Conservation (phyloP, 2,113 vertebrate species). For the Myotis davidii region DNA sequence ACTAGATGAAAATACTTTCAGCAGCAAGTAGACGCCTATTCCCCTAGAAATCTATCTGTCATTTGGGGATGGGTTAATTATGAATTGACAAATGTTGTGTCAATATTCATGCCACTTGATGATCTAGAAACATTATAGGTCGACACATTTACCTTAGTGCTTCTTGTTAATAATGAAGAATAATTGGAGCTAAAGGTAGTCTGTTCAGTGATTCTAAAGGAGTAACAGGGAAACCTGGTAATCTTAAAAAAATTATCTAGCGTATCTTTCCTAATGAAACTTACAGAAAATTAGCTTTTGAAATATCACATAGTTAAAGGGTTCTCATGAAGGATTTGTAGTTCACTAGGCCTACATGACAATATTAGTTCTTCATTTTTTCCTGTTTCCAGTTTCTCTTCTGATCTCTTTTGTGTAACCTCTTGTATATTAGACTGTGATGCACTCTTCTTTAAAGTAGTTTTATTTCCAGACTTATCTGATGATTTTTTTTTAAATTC, state of each 20-base stretch:
- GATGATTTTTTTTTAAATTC: not conserved
- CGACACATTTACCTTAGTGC: not conserved
- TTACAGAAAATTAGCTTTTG: not conserved
- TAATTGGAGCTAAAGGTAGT: not conserved
- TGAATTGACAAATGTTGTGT: not conserved
- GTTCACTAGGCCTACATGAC: not conserved
- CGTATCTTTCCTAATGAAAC: not conserved
- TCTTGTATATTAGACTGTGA: not conserved
- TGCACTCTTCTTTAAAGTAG: not conserved
- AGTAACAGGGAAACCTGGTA: not conserved
- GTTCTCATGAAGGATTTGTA: not conserved
- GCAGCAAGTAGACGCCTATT: not conserved
- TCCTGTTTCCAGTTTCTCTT: not conserved
- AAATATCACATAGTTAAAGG: not conserved
- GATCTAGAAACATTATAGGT: not conserved
- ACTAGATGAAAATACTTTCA: not conserved
- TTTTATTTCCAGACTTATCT: not conserved
- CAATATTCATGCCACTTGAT: conserved; percentile 6
- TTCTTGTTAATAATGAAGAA: not conserved
- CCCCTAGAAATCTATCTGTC: not conserved
- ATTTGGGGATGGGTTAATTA: not conserved
- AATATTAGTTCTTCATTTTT: not conserved
- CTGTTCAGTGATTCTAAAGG: conserved; percentile 6
- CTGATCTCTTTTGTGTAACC: not conserved
- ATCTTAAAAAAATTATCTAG: not conserved